A percentile compares a stretch with the other conserved stretches of the same genome.
Evolutionary conservation across 2,113 vertebrate genomes (phyloP).

Genomic region (Neolamprologus fasciatus): DNA sequence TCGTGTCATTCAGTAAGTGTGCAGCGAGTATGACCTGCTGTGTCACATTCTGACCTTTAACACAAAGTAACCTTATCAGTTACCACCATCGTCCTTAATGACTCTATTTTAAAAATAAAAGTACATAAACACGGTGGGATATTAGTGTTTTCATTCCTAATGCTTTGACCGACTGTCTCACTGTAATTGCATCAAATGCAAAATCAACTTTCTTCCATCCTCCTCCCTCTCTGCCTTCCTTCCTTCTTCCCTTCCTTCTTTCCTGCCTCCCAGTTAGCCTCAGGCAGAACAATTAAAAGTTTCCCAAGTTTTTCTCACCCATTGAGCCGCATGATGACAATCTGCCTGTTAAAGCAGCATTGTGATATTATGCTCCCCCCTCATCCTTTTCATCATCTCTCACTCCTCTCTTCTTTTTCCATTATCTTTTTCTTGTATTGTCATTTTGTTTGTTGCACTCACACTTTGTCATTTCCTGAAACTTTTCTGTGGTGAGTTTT

Average conservation of each 20-base stretch:
- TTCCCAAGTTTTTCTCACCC: constrained; percentile 45
- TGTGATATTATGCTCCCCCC: constrained; percentile 3
- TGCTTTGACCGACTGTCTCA: not conserved
- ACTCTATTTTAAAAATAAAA: not conserved
- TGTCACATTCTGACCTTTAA: not conserved
- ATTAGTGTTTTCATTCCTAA: not conserved
- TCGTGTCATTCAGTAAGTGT: not conserved
- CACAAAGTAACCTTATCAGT: not conserved
- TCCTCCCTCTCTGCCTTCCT: not conserved
- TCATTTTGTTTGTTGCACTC: not conserved
- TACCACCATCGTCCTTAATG: not conserved
- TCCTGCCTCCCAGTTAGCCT: not conserved
- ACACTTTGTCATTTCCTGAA: not conserved
- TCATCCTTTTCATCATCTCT: not conserved
- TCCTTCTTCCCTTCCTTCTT: not conserved
- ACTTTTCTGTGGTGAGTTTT: not conserved
- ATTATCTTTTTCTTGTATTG: not conserved
- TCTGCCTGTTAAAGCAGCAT: constrained; percentile 31
- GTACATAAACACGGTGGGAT: not conserved
- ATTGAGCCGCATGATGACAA: constrained; percentile 56
- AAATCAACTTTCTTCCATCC: not conserved
- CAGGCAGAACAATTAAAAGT: constrained; percentile 53
- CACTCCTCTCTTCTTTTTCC: not conserved
- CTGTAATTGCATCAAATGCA: not conserved
- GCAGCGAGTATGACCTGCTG: not conserved